Base-by-base conservation (phyloP, 2,888 invertebrate species). In the Allacma fusca region DNA sequence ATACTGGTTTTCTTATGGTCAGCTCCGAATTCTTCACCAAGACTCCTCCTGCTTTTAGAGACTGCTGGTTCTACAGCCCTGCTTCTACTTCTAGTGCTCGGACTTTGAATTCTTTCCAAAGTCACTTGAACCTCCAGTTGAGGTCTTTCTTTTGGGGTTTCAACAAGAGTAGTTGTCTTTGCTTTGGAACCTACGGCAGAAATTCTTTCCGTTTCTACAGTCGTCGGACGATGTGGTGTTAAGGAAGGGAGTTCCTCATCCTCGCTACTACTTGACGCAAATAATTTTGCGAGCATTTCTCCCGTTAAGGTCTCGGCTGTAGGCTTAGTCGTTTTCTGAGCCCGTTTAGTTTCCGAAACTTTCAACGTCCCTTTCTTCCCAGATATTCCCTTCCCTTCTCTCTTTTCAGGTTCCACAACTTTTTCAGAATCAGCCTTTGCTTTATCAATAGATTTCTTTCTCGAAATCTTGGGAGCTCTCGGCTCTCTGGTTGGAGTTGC, bases 211-310 rank as follows among this genome's bases (percentile, higher is more conserved):
- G 2, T 2, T 9, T 16, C n/a, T 50, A 9, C 19, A 50, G 2
- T 19, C 1, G 28, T 13, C 21, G 13, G 13, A 29, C 28, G 59
- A 34, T 59, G 21, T 62, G 59, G 72, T 1, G 72, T 72, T n/a
- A 72, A 59, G 19, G 29, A 16, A 21, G 72, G 72, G 21, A 29
- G 72, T 1, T 34, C 68, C 19, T 68, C 34, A n/a, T 34, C 34
- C 9, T 72, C 72, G 34, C 28, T 65, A 7, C 50, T n/a, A 24
- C 24, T 24, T 21, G 62, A 62, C 4, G 21, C 24, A 62, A 62
- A 62, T 16, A 62, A 7, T 62, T 62, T 23, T 19, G n/a, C 26
- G 4, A 62, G 21, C 62, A 23, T 24, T 24, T 62, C 62, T 24
- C 23, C 62, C 50, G 50, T 2, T 50, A 16, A 9, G 19, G 16